phyloP scores from a whole-genome alignment of 2,888 invertebrate species.

The Chironomus riparius region DNA sequence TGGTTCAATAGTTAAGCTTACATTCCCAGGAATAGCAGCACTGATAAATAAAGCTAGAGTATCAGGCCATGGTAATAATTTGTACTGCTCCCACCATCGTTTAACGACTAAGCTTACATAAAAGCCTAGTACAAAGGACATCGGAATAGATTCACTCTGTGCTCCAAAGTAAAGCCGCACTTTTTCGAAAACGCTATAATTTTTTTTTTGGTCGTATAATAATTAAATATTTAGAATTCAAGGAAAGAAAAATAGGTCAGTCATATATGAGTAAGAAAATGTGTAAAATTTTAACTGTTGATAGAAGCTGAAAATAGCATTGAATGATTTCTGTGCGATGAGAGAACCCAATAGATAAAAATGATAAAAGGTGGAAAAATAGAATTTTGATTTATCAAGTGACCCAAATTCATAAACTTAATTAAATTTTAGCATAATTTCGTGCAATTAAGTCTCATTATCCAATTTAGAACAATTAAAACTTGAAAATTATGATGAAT shows the following conservation, averaged over 20 bases:
- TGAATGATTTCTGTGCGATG: slow-evolving; percentile 18
- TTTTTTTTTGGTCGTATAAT: not conserved
- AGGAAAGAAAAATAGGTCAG: not conserved
- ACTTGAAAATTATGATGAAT: not conserved
- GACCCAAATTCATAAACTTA: too few species aligned
- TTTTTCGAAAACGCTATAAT: slow-evolving; percentile 76
- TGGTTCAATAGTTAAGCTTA: slow-evolving; percentile 46
- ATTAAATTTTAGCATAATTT: too few species aligned
- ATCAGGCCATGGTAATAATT: slow-evolving; percentile 87
- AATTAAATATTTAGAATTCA: slow-evolving; percentile 20
- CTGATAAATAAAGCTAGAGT: slow-evolving; percentile 84
- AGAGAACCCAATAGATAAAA: not conserved
- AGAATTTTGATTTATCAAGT: too few species aligned
- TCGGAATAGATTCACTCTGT: slow-evolving; percentile 83
- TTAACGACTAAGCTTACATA: slow-evolving; percentile 60
- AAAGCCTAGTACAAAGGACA: slow-evolving; percentile 93
- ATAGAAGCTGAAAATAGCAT: not conserved
- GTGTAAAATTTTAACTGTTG: not conserved
- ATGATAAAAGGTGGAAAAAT: not conserved
- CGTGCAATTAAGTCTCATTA: not conserved
- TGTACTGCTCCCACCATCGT: slow-evolving; percentile 94
- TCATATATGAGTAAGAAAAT: not conserved
- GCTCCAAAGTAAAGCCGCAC: slow-evolving; percentile 78
- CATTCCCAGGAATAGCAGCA: slow-evolving; percentile 83
- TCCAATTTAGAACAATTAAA: not conserved